These are phyloP conservation scores for Punctoribates punctum DNA, from an alignment of 2,888 invertebrate genomes.

Conservation along the genomic window DNA sequence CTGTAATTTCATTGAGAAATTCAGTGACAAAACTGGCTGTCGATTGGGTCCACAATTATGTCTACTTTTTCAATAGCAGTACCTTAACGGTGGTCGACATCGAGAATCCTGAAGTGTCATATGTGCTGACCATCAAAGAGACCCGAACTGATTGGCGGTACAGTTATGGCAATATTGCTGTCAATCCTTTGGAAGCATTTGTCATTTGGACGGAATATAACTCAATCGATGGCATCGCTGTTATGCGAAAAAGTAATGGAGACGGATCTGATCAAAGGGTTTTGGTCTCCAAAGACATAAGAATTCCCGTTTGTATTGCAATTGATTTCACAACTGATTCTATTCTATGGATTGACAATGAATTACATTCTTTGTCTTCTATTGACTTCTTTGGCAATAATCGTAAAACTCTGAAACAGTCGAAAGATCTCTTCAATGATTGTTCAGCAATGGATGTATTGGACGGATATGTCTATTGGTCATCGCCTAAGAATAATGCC, in stretches of 20 bases:
- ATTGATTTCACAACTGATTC: background rate
- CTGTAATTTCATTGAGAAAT: background rate
- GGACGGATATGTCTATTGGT: background rate
- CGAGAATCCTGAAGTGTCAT: background rate
- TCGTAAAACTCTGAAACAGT: background rate
- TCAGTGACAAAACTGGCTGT: background rate
- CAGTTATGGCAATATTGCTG: background rate
- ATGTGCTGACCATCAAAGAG: background rate
- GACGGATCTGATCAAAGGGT: background rate
- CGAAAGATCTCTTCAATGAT: background rate
- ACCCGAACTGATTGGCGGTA: background rate
- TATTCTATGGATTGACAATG: conserved; percentile 7
- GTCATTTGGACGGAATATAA: conserved; percentile 12
- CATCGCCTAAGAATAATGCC: background rate
- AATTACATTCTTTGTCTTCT: background rate
- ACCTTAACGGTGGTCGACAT: background rate
- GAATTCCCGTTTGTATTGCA: background rate
- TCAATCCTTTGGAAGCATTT: background rate
- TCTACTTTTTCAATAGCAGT: background rate
- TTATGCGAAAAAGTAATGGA: background rate
- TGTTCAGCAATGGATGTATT: background rate
- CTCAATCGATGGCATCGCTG: background rate
- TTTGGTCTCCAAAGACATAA: background rate
- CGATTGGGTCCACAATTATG: background rate
- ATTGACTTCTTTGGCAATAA: background rate